phyloP scores from a whole-genome alignment of 2,888 invertebrate genomes.

The Bruchidius siliquastri region DNA sequence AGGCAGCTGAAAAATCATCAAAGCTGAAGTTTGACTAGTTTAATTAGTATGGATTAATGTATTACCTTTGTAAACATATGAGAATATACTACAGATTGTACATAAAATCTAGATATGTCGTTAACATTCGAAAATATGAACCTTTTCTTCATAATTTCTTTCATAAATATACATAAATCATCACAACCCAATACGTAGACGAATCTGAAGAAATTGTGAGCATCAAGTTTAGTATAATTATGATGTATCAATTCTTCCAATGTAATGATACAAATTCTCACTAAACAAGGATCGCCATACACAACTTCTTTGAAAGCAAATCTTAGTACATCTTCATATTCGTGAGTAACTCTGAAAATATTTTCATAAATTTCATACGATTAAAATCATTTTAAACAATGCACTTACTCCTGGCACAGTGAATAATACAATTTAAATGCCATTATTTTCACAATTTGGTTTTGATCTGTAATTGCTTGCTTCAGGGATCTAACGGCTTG shows the following conservation, averaged over 20 bases:
- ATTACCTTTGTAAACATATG: conserved; percentile 24
- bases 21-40: not conserved
- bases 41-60: not conserved
- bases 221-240: conserved; percentile 22
- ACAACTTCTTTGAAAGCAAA: conserved; percentile 23
- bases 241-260: conserved; percentile 28
- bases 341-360: conserved; percentile 26
- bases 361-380: not conserved
- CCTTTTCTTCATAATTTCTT: conserved; percentile 22
- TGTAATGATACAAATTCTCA: conserved; percentile 20
- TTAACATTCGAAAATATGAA: conserved; percentile 27
- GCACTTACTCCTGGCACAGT: conserved; percentile 26
- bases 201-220: conserved; percentile 25
- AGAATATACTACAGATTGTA: conserved; percentile 23
- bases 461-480: conserved; percentile 15
- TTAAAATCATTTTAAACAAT: not conserved
- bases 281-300: conserved; percentile 21
- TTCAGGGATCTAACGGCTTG: conserved; percentile 17
- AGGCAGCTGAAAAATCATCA: conserved; percentile 11
- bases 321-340: conserved; percentile 25
- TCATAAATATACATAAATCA: conserved; percentile 24
- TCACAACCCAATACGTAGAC: conserved; percentile 23
- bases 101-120: conserved; percentile 26
- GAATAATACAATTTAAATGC: conserved; percentile 25
- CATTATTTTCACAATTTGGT: conserved; percentile 20